Evolutionary conservation across 2,797 vertebrate species (phyloP).

Genomic region (Discoglossus pictus): DNA sequence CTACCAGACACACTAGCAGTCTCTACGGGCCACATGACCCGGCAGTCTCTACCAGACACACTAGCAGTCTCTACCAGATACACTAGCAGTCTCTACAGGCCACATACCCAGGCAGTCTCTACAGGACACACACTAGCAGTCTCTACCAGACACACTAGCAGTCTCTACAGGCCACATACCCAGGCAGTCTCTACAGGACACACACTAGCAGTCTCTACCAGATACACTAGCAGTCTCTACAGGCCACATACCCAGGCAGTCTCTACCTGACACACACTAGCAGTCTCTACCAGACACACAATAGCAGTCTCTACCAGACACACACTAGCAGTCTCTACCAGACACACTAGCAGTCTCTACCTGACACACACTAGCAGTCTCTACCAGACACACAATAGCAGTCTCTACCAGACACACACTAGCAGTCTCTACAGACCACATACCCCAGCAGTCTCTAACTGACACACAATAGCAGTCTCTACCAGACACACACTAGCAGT

Average conservation of each 20-base stretch:
- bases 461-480: no score
- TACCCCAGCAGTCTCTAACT: no score
- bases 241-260: background rate
- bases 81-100: background rate
- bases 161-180: no score
- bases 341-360: fast-evolving
- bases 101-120: background rate
- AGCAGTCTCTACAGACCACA: no score
- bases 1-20: background rate
- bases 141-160: background rate
- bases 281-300: background rate
- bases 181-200: fast-evolving
- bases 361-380: background rate
- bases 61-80: background rate
- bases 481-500: no score
- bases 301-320: no score
- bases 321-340: background rate
- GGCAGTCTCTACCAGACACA: fast-evolving
- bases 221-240: background rate
- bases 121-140: background rate
- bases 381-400: no score
- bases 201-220: fast-evolving
- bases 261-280: background rate
- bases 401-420: no score
- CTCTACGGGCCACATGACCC: background rate